These are phyloP conservation scores for Eupeodes latifasciatus DNA, from an alignment of 2,888 invertebrate genomes.

Conservation along the genomic window DNA sequence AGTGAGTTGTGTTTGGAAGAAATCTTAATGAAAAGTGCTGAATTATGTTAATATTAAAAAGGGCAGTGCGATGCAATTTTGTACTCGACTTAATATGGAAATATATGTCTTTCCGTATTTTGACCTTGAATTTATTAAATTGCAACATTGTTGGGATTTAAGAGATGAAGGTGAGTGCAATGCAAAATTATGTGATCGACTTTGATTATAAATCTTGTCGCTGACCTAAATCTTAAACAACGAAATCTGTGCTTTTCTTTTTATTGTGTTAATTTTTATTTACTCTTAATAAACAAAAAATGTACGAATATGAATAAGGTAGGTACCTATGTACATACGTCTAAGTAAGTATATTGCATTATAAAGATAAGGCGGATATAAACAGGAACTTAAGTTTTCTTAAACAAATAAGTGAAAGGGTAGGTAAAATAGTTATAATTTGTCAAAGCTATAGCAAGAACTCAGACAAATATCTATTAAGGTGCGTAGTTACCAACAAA, in stretches of 20 bases:
- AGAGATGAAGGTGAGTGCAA: conserved; percentile 18
- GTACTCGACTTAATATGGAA: neutral
- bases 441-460: neutral
- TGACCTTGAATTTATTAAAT: conserved; percentile 29
- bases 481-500: too few species aligned
- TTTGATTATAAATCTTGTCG: conserved; percentile 9
- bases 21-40: neutral
- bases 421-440: neutral
- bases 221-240: conserved; percentile 11
- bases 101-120: neutral
- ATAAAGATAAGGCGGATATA: neutral
- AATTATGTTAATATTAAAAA: neutral
- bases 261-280: neutral
- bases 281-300: neutral
- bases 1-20: neutral
- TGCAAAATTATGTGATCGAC: conserved; percentile 8
- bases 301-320: neutral
- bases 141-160: conserved; percentile 3
- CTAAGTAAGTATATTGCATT: neutral
- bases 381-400: neutral
- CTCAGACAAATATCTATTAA: too few species aligned
- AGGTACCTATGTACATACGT: neutral
- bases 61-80: neutral
- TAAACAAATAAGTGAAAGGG: neutral
- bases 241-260: neutral